A percentile compares a stretch with the other conserved stretches of the same genome.
Conservation (phyloP, 2,113 vertebrate species). For the Crotalus horridus region DNA sequence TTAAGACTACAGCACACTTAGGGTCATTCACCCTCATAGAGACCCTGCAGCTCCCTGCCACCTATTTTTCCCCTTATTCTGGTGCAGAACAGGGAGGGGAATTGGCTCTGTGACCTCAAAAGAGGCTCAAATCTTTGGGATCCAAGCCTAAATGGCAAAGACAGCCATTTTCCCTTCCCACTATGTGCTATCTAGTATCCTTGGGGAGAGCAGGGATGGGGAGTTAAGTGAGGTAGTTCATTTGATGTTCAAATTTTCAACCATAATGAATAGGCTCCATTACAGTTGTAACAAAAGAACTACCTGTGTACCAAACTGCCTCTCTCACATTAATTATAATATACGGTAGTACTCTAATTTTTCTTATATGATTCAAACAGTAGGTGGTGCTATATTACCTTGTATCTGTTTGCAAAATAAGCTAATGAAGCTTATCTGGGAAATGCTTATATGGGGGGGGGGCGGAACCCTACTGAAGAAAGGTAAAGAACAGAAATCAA, state of each 20-base stretch:
- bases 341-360: neutral
- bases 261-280: neutral
- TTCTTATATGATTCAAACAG: slow-evolving; percentile 8
- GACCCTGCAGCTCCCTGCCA: too few species aligned
- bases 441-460: neutral
- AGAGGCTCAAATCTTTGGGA: too few species aligned
- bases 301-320: neutral
- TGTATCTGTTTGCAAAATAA: too few species aligned
- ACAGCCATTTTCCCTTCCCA: neutral
- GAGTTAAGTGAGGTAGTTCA: neutral
- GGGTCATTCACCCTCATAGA: too few species aligned
- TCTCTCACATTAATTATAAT: neutral
- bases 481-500: neutral
- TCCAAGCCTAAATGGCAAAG: too few species aligned
- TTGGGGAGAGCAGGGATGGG: neutral
- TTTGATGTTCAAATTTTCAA: neutral
- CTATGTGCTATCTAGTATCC: neutral
- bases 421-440: neutral
- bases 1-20: too few species aligned
- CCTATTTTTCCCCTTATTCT: too few species aligned
- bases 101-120: too few species aligned
- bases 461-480: neutral
- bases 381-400: slow-evolving; percentile 14
- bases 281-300: neutral
- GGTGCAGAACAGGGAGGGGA: too few species aligned